These are phyloP conservation scores for Engraulis encrasicolus DNA, from an alignment of 2,113 vertebrate species.

Conservation along the genomic window DNA sequence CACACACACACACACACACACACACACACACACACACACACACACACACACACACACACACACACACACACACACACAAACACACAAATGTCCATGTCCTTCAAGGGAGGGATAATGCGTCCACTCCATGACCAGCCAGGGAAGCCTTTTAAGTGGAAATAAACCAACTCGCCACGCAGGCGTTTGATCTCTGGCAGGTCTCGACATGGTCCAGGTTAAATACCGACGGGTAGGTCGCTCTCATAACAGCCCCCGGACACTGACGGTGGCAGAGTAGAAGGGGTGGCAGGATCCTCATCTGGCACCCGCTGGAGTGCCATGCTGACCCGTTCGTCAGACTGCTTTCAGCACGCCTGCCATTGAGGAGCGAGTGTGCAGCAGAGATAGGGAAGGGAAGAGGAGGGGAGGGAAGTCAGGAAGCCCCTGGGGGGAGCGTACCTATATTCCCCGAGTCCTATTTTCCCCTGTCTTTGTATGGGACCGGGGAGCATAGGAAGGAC, in stretches of 20 bases:
- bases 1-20: too few species aligned
- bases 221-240: neutral
- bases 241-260: neutral
- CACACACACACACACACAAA: too few species aligned
- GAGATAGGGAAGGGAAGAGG: neutral
- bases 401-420: too few species aligned
- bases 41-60: too few species aligned
- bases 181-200: neutral
- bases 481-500: too few species aligned
- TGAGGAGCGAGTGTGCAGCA: neutral
- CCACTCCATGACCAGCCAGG: neutral
- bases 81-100: conserved; percentile 6
- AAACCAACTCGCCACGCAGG: neutral
- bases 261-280: neutral
- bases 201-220: neutral
- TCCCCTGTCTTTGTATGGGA: too few species aligned
- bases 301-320: neutral
- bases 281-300: neutral
- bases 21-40: too few species aligned
- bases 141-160: conserved; percentile 22
- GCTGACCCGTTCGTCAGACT: too few species aligned
- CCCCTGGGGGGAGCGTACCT: too few species aligned
- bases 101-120: neutral
- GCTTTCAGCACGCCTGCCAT: neutral
- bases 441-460: too few species aligned